Evolutionary conservation across 2,113 vertebrate species (phyloP), one percentile per base, ranked within the genome.

Genomic region (Xyrauchen texanus): DNA sequence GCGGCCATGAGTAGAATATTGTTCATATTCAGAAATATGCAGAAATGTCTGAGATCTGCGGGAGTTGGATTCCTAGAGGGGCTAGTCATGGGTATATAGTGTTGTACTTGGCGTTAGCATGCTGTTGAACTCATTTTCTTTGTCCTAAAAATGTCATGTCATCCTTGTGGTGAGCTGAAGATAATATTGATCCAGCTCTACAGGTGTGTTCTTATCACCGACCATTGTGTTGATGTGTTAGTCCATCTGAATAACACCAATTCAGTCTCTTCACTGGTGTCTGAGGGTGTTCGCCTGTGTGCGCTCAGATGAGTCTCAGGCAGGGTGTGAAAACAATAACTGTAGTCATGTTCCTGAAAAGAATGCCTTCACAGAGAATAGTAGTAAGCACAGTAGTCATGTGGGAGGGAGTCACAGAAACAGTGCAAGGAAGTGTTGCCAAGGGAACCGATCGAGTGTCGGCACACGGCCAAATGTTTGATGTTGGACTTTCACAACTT

Each of bases 381-480:
- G 11, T 10, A 70, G 70, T 61, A n/a, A 52, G 21, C 9, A 13
- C 5, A 8, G 2, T 42, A 45, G 16, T 34, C 57, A 52, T 21
- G 46, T 71, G 55, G 16, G 49, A 42, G 42, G 10, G 21, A 34
- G 21, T 34, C 21, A 34, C 21, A 34, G 21, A 34, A 34, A 34
- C 21, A 34, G 21, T 3, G 57, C 3, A 15, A 4, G 57, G 44
- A 53, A 49, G 44, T 34, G 57, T 49, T 58, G 8, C 64, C 42
- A n/a, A 62, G 65, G 47, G 55, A 61, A 47, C 21, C 3, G 21
- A 34, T 12, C 4, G 6, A 49, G 52, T 9, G 12, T 49, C 63
- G 45, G 1, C 52, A 16, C 11, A 6, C 61, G 9, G 45, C 52
- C 44, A 6, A 21, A 57, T 83, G 82, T 85, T 82, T 78, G 53